Conservation (phyloP, 2,797 vertebrate genomes). For the Sebastolobus alascanus region DNA sequence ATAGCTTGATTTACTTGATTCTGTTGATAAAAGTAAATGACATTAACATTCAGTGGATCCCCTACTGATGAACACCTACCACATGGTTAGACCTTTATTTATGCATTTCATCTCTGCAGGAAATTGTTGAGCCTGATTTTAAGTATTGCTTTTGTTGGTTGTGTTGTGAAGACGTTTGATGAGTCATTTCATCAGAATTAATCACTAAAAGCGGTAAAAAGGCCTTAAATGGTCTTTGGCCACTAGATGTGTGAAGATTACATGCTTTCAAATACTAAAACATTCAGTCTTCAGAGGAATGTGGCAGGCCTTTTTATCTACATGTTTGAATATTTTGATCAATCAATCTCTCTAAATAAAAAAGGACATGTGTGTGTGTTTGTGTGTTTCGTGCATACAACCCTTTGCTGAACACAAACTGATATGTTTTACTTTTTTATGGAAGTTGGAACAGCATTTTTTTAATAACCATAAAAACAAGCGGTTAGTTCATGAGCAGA, state of each 20-base stretch:
- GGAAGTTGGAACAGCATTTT: conserved; percentile 1
- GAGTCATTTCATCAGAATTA: conserved; percentile 15
- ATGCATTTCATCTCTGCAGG: conserved; percentile 16
- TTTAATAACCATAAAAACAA: not conserved
- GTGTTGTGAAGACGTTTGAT: conserved; percentile 16
- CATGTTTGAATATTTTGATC: conserved; percentile 31
- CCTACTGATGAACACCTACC: conserved; percentile 32
- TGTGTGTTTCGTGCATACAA: not conserved
- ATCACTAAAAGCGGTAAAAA: conserved; percentile 2
- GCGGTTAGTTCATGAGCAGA: not conserved
- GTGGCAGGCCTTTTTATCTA: conserved; percentile 27
- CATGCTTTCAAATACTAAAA: conserved; percentile 22
- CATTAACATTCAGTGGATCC: conserved; percentile 41
- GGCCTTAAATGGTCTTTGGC: conserved; percentile 19
- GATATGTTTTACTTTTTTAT: conserved; percentile 2
- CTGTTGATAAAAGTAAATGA: conserved; percentile 18
- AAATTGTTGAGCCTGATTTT: conserved; percentile 27
- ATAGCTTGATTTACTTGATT: conserved; percentile 38
- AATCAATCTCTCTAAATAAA: conserved; percentile 36
- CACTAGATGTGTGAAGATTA: conserved; percentile 32
- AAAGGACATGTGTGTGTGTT: conserved; percentile 8
- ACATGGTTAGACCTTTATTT: conserved; percentile 36
- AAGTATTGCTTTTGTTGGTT: conserved; percentile 2
- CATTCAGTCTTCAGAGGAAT: conserved; percentile 20
- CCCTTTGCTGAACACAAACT: not conserved